Evolutionary conservation across 2,113 vertebrate genomes (phyloP), one percentile per base, ranked within the genome.

Genomic region (Fulmarus glacialis): DNA sequence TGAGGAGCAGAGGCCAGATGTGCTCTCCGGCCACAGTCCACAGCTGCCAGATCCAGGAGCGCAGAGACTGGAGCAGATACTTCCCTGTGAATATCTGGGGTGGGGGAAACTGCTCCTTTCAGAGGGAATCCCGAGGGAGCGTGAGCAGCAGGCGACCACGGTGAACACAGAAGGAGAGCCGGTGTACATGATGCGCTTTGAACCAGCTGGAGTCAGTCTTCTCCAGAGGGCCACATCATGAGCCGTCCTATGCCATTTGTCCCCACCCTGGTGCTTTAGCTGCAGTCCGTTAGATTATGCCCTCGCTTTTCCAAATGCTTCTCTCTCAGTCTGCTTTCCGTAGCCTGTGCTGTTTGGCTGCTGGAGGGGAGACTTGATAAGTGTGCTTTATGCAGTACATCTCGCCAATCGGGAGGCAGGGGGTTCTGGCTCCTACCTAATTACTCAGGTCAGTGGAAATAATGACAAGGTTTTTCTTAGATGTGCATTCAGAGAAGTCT

Each of bases 391-490:
- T 83, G 88, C 84, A 21, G 89, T 26, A 21, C 52, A 22, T 67
- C 93, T 81, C 8, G 0, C 96, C 95, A 91, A 0, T 17, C 11
- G 4, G 70, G 80, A 93, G 74, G 90, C 94, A 91, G 94, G 86
- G 90, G 95, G 68, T 11, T 92, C 8, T 18, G 82, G 36, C 79
- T 97, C 75, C 91, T 91, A 22, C 96, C 95, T 97, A 95, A 97
- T 98, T 97, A 96, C 96, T 92, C 87, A 87, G 93, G 94, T 95
- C 96, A 95, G 77, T 90, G 79, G 75, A 95, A 93, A 96, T 97
- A 96, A 97, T 90, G 92, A 96, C 96, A 95, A 83, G 89, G 64
- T n/a, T 97, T 97, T 88, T 63, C 92, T 98, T 77, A 96, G 94
- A 95, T 92, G 72, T 95, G 75, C 92, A 20, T 95, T 97, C 87